A percentile compares a stretch with the other conserved stretches of the same genome.
These are phyloP conservation scores for Hirtodrosophila alboralis DNA, from an alignment of 2,888 invertebrate genomes.

Conservation along the genomic window DNA sequence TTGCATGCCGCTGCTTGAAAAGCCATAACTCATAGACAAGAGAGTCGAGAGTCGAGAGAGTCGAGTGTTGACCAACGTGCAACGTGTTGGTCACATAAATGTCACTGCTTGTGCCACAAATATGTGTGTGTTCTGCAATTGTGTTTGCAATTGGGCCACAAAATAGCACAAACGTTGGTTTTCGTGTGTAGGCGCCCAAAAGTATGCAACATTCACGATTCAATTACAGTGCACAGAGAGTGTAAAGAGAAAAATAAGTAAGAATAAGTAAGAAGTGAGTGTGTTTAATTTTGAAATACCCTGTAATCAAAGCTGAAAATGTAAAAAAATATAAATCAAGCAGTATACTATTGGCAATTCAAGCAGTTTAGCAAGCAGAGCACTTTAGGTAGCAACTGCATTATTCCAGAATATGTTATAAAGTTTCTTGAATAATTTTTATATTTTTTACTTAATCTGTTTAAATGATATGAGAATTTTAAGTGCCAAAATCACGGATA, in stretches of 20 bases:
- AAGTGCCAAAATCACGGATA: no score
- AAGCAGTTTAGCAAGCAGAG: no score
- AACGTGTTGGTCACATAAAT: conserved; percentile 57
- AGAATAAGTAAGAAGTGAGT: neutral
- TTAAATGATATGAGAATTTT: no score
- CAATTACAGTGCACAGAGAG: conserved; percentile 50
- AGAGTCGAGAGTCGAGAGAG: conserved; percentile 24
- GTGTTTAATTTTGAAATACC: no score
- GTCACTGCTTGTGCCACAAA: conserved; percentile 70
- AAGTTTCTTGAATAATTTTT: no score
- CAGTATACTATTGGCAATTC: no score
- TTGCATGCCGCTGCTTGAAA: conserved; percentile 50
- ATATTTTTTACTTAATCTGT: no score
- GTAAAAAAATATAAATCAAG: conserved; percentile 9
- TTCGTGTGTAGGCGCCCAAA: conserved; percentile 32
- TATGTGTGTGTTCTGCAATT: conserved; percentile 67
- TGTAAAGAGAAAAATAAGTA: neutral
- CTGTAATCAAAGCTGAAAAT: no score
- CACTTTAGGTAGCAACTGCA: no score
- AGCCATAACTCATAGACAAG: conserved; percentile 63
- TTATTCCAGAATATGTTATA: no score
- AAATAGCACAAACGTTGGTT: conserved; percentile 49
- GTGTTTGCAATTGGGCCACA: conserved; percentile 35
- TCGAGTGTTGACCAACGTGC: conserved; percentile 49
- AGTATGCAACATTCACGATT: conserved; percentile 51